Conservation (phyloP, 2,113 vertebrate genomes). For the Rhea americana region DNA sequence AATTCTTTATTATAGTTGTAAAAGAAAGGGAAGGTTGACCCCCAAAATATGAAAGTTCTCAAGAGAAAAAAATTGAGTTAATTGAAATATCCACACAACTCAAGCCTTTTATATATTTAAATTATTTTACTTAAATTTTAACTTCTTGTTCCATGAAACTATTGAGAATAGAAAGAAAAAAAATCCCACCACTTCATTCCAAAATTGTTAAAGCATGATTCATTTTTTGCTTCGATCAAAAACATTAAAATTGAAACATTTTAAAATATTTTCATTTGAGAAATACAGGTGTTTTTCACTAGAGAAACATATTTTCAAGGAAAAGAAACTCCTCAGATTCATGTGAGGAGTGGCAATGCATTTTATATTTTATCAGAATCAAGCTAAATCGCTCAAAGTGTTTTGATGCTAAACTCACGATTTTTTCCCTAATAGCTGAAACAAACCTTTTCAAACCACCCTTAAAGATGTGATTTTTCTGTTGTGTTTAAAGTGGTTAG, state of each 20-base stretch:
- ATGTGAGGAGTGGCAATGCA: neutral
- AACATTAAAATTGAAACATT: neutral
- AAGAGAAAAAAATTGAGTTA: neutral
- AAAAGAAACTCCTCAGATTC: neutral
- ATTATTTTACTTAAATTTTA: neutral
- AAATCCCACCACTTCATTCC: neutral
- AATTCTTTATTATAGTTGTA: rapidly evolving
- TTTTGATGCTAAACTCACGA: neutral
- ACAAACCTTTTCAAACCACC: neutral
- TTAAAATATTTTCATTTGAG: neutral
- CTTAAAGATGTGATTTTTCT: neutral
- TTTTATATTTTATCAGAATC: neutral
- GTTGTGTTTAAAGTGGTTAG: neutral
- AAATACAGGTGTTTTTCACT: neutral
- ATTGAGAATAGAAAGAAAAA: rapidly evolving
- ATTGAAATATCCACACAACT: neutral
- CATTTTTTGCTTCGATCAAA: neutral
- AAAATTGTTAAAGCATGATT: neutral
- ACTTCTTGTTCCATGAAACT: neutral
- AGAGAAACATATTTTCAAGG: neutral
- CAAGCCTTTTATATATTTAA: neutral
- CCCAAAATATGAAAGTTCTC: too few relatives aligned
- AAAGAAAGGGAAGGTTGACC: neutral
- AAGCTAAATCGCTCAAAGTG: neutral
- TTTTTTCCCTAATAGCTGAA: neutral